Evolutionary conservation across 2,888 invertebrate species (phyloP), one percentile per base, ranked within the genome.

Genomic region (Lysandra coridon): DNA sequence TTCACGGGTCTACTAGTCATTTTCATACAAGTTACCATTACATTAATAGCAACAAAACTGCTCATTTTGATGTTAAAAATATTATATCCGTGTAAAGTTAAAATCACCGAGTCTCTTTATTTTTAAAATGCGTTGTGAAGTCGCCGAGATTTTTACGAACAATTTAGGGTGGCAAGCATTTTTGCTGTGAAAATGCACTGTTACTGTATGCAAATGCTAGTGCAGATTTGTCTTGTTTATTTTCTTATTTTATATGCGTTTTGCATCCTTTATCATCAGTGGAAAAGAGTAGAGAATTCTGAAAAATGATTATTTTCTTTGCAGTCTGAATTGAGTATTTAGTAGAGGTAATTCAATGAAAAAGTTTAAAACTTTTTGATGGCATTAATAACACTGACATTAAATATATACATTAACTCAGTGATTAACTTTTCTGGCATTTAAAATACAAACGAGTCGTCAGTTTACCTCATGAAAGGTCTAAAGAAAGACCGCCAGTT

Each of bases 61-160:
- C 10, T 12, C 10, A 12, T 49, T 49, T 49, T 49, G 49, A 49
- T 49, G 10, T 49, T 49, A 49, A 49, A 10, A 10, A 49, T 12
- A 49, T 49, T 10, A 49, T 49, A 12, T 10, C 10, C 49, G 6
- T 49, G 44, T 7, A 12, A 49, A 49, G 49, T 49, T 49, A 49
- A 84, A 84, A 82, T 82, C 57, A 33, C 53, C 80, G 81, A 81
- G 80, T 82, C 80, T 81, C 84, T 84, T 85, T 85, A 84, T 85
- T 84, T 83, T 81, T 17, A 78, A 81, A 84, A 85, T 85, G 84
- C 83, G 81, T 83, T 82, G 84, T 82, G 82, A 83, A 84, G 84
- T 83, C 80, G 83, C 64, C 79, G 80, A 82, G 81, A 79, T 82
- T 82, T 80, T 80, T 79, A 78, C 80, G 80, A 82, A 81, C 83